These are phyloP conservation scores for Chaitophorus viminalis DNA, from an alignment of 2,888 invertebrate species.

Conservation along the genomic window DNA sequence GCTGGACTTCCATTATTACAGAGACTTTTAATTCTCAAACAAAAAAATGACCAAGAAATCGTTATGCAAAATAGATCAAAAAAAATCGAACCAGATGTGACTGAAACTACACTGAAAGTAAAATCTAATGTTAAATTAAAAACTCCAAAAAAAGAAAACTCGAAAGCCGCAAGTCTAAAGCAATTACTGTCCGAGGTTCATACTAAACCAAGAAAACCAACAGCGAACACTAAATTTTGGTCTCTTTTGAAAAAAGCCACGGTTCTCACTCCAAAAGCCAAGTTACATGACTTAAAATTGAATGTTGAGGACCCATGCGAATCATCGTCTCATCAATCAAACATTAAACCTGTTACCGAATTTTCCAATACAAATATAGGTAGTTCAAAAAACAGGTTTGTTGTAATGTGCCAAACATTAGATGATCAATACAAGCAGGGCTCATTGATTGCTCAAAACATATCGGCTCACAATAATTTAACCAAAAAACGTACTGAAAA, in stretches of 20 bases:
- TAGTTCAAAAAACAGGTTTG: conserved; percentile 1
- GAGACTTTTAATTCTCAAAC: conserved; percentile 78
- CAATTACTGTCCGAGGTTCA: conserved; percentile 28
- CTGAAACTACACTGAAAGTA: conserved; percentile 12
- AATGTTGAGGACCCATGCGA: conserved; percentile 3
- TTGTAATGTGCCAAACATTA: conserved; percentile 57
- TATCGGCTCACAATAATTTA: conserved; percentile 57
- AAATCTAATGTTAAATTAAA: conserved; percentile 42
- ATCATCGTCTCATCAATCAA: background rate
- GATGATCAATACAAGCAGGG: conserved; percentile 59
- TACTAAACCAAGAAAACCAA: conserved; percentile 13
- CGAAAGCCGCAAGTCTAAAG: conserved; percentile 19
- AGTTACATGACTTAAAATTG: conserved; percentile 32
- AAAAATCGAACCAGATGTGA: conserved; percentile 20
- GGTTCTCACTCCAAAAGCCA: conserved; percentile 46
- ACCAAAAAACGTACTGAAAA: conserved; percentile 47
- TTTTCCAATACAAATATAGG: background rate
- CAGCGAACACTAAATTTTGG: conserved; percentile 75
- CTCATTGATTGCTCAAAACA: conserved; percentile 60
- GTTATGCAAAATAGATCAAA: conserved; percentile 29
- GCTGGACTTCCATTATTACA: conserved; percentile 80
- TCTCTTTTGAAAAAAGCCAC: conserved; percentile 80
- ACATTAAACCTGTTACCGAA: background rate
- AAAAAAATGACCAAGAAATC: conserved; percentile 74
- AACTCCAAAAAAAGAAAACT: conserved; percentile 33